Conservation (phyloP, 1,140 invertebrate genomes). For the Rhopalosiphum maidis region DNA sequence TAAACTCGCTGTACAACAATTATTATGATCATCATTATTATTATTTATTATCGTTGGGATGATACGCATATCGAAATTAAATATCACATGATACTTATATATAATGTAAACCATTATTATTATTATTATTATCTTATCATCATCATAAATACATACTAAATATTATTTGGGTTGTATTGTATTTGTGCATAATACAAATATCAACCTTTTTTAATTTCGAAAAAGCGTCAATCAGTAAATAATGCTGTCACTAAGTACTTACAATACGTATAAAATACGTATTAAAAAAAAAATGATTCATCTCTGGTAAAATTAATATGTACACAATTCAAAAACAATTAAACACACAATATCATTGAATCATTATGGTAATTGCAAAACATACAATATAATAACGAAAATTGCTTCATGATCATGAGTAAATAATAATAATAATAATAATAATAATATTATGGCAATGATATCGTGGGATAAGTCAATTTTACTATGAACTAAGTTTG, state of each 20-base stretch:
- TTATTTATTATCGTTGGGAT: neutral
- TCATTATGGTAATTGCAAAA: constrained; percentile 19
- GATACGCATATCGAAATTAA: constrained; percentile 6
- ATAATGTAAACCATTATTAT: neutral
- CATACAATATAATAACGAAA: constrained; percentile 35
- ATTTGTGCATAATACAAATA: neutral
- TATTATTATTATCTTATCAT: neutral
- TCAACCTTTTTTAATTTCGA: neutral
- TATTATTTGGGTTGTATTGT: neutral
- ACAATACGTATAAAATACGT: neutral
- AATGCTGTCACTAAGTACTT: neutral
- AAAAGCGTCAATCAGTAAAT: neutral
- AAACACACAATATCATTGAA: neutral
- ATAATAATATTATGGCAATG: constrained; percentile 32
- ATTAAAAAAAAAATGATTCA: neutral
- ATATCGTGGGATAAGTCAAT: neutral
- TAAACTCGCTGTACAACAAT: constrained; percentile 4
- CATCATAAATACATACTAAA: neutral
- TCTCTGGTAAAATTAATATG: constrained; percentile 21
- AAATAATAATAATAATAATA: neutral
- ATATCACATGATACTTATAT: neutral
- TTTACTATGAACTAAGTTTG: neutral
- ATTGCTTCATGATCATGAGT: neutral
- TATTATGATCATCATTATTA: neutral
- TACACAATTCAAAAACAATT: constrained; percentile 6